These are phyloP conservation scores for Hybos culiciformis DNA, from an alignment of 2,888 invertebrate species.

Conservation along the genomic window DNA sequence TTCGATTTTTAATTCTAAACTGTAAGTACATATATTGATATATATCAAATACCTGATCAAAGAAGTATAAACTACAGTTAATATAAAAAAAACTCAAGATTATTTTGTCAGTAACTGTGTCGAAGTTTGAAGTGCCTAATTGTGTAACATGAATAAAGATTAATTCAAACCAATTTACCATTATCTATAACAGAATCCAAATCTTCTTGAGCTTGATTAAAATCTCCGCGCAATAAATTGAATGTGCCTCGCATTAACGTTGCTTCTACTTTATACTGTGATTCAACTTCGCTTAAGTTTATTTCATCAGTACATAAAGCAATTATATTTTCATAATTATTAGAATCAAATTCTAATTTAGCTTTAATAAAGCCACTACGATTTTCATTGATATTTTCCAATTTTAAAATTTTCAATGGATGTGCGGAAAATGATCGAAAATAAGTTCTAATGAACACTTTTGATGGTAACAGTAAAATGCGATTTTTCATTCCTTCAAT, in stretches of 20 bases:
- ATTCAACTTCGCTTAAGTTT: slow-evolving; percentile 44
- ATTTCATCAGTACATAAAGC: slow-evolving; percentile 69
- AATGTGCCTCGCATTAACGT: slow-evolving; percentile 74
- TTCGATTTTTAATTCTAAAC: too few relatives aligned
- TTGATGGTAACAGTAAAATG: slow-evolving; percentile 66
- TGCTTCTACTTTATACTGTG: slow-evolving; percentile 52
- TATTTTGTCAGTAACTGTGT: too few relatives aligned
- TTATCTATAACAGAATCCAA: slow-evolving; percentile 55
- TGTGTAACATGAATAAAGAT: too few relatives aligned
- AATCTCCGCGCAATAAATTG: slow-evolving; percentile 61
- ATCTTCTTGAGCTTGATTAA: slow-evolving; percentile 57
- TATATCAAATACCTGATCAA: too few relatives aligned
- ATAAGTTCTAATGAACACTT: slow-evolving; percentile 74
- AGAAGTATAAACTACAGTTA: neutral
- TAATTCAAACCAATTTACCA: too few relatives aligned
- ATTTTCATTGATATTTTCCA: slow-evolving; percentile 22
- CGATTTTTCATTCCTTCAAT: slow-evolving; percentile 56
- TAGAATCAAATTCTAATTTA: slow-evolving; percentile 50
- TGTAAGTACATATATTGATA: too few relatives aligned
- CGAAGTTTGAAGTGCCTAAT: too few relatives aligned
- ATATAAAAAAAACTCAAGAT: neutral
- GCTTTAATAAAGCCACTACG: slow-evolving; percentile 56
- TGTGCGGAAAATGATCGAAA: slow-evolving; percentile 79
- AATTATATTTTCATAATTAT: slow-evolving; percentile 65
- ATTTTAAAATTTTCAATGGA: slow-evolving; percentile 49